Evolutionary conservation across 2,797 vertebrate species (phyloP).

Genomic region (Eidolon dupreanum): DNA sequence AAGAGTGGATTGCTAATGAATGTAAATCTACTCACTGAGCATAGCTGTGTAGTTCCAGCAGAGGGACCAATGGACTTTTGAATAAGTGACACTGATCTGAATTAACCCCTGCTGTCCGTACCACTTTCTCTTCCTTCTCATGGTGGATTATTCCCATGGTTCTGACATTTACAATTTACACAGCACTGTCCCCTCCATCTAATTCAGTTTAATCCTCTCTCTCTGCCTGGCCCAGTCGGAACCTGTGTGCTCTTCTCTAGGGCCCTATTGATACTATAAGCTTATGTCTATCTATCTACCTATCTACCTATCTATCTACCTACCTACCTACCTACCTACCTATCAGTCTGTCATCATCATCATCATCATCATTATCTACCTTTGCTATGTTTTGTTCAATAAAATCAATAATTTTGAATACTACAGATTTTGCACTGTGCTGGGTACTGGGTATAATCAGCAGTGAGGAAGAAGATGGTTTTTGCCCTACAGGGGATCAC

Average conservation of each 20-base stretch:
- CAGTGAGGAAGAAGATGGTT: too few species aligned
- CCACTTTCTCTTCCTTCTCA: not conserved
- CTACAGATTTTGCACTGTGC: too few species aligned
- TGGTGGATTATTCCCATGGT: accelerated
- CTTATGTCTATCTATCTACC: too few species aligned
- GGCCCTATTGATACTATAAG: not conserved
- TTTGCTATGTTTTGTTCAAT: too few species aligned
- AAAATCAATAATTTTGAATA: too few species aligned
- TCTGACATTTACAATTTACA: not conserved
- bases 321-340: too few species aligned
- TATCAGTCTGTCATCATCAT: too few species aligned
- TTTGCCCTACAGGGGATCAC: too few species aligned
- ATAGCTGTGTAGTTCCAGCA: not conserved
- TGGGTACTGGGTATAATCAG: too few species aligned
- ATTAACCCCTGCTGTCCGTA: not conserved
- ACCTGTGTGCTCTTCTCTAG: not conserved
- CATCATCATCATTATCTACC: too few species aligned
- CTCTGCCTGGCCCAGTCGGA: not conserved
- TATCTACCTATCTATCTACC: too few species aligned
- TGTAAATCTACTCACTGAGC: accelerated
- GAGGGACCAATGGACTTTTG: not conserved
- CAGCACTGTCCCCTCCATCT: not conserved
- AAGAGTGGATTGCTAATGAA: not conserved
- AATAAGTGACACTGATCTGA: not conserved
- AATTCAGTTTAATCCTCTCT: too few species aligned